Conservation (phyloP, 30 jellyfish, hydroid and myxozoan species). For the Phacellophora camtschatica region DNA sequence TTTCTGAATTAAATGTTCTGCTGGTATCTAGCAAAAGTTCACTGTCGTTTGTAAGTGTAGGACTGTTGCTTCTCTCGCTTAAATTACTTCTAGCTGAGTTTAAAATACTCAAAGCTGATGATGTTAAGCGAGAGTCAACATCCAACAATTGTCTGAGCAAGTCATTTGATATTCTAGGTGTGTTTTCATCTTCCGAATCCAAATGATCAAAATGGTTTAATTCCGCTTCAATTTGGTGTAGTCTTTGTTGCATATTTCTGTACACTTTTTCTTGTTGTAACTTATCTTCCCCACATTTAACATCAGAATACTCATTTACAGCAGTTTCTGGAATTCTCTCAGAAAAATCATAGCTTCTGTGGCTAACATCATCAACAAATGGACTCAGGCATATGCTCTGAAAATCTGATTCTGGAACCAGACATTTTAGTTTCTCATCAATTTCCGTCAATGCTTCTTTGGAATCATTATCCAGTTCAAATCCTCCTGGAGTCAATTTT, state of each 20-base stretch:
- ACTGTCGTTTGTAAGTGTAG: background rate
- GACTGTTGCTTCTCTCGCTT: background rate
- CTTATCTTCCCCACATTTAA: conserved; percentile 59
- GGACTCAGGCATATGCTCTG: conserved; percentile 52
- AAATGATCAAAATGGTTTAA: conserved; percentile 12
- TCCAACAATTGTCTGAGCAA: conserved; percentile 63
- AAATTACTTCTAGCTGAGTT: conserved; percentile 39
- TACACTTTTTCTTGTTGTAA: conserved; percentile 40
- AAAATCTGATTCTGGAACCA: conserved; percentile 70
- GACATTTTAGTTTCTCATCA: conserved; percentile 63
- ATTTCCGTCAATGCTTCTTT: conserved; percentile 59
- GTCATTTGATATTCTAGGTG: conserved; percentile 54
- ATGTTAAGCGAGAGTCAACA: conserved; percentile 73
- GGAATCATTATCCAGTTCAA: conserved; percentile 36
- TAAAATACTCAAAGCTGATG: conserved; percentile 61
- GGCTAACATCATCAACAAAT: background rate
- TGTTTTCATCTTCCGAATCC: background rate
- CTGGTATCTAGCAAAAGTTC: background rate
- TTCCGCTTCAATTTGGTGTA: conserved; percentile 53
- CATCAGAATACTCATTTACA: background rate
- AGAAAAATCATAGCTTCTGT: conserved; percentile 3
- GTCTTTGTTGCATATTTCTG: conserved; percentile 43
- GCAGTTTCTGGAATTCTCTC: background rate
- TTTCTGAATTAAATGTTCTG: conserved; percentile 12
- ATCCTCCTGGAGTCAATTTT: conserved; percentile 27